Base-by-base conservation (phyloP, 2,797 vertebrate genomes). In the Thunnus albacares region DNA sequence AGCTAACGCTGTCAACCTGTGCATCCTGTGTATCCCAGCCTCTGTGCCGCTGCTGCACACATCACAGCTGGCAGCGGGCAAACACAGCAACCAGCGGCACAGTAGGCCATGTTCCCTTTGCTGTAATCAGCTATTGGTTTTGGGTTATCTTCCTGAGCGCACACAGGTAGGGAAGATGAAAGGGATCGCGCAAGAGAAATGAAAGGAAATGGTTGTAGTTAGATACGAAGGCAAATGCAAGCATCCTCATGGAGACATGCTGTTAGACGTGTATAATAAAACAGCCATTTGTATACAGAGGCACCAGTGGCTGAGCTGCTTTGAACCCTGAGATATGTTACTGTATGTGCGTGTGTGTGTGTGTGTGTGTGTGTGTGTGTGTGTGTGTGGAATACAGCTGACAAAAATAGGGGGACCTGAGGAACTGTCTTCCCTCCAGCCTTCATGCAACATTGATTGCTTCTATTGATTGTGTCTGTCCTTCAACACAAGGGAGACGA, bases 381-480 rank as follows among this genome's bases (percentile, higher is more conserved):
- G 38, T 75, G 56, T 81, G 74, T 28, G 59, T 35, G 47, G 12
- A n/a, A 58, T 45, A 41, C 57, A 70, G 68, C 33, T 28, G 65
- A 75, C 51, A 30, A 30, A 85, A 77, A 66, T 6, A 69, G 62
- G 77, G 76, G 56, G 33, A 81, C 70, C 68, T 81, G 33, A 61
- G 80, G 12, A 84, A 79, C 70, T 43, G 67, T 77, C 81, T 74
- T 76, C 79, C 79, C 62, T 82, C 59, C 64, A 85, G 83, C 68
- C 77, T 90, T 94, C 91, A 92, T 93, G 89, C 90, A 93, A 90
- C 90, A 94, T 92, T 92, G 93, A 95, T 93, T 83, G 87, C 89
- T 81, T 86, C 70, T 93, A 95, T 95, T 89, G 94, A 95, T 94
- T 89, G 79, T 63, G 74, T 89, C 88, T 93, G 93, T 93, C 94